phyloP scores from a whole-genome alignment of 2,888 invertebrate genomes.

The Athalia cordata region DNA sequence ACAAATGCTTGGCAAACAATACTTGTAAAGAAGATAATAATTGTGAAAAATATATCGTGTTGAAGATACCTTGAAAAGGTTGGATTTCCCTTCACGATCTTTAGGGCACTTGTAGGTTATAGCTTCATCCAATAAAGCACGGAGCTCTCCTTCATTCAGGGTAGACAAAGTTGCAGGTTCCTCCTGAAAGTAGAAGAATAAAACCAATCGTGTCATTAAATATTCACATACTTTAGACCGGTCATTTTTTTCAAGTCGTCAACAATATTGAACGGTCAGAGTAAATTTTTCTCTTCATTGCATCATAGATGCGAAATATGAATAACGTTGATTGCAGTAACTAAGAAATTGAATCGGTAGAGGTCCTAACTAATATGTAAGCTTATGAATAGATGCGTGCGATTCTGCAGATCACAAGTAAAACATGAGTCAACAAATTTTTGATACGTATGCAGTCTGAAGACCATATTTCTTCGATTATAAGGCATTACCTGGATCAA shows the following conservation, averaged over 20 bases:
- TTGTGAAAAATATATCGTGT: constrained; percentile 9
- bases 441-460: background rate
- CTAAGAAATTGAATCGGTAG: background rate
- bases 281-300: background rate
- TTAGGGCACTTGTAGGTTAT: constrained; percentile 89
- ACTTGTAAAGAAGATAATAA: background rate
- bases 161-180: constrained; percentile 73
- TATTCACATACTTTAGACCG: background rate
- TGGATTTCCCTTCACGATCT: constrained; percentile 90
- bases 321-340: constrained; percentile 16
- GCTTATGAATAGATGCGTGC: background rate
- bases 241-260: background rate
- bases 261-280: background rate
- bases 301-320: background rate
- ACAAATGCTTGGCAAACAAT: background rate
- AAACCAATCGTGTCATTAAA: background rate
- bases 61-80: constrained; percentile 83
- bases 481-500: too few species aligned
- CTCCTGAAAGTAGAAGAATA: constrained; percentile 65
- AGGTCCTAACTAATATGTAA: background rate
- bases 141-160: constrained; percentile 85
- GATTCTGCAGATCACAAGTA: background rate
- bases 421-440: background rate
- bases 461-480: too few species aligned
- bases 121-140: constrained; percentile 88